Percentiles rank a stretch among this genome's conserved stretches.
Conservation (phyloP, 2,797 vertebrate genomes). For the Pipistrellus nathusii region DNA sequence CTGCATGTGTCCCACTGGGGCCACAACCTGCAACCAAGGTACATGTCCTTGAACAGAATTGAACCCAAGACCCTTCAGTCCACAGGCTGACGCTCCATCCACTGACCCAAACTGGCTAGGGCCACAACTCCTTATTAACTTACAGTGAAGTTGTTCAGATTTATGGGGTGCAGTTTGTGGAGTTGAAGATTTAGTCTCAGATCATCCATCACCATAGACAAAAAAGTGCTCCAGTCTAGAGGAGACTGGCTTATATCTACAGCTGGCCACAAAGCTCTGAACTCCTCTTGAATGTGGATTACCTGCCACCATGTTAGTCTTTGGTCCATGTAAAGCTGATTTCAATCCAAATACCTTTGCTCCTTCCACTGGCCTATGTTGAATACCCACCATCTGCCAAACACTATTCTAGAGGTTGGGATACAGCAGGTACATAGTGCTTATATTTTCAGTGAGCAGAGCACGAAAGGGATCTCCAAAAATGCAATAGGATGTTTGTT, state of each 20-base stretch:
- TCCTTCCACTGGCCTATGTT: not conserved
- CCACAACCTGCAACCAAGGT: too few species aligned
- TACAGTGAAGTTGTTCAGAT: not conserved
- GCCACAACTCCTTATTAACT: not conserved
- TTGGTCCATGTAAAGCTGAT: not conserved
- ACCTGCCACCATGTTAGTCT: not conserved
- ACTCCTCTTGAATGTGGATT: not conserved
- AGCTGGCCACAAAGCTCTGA: not conserved
- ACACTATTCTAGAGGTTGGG: not conserved
- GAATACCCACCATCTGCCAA: not conserved
- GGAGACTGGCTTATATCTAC: not conserved
- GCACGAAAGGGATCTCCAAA: not conserved
- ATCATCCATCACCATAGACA: not conserved
- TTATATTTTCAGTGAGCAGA: not conserved
- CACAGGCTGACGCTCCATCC: too few species aligned
- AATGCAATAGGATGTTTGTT: not conserved
- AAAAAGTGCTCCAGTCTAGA: not conserved
- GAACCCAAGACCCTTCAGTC: too few species aligned
- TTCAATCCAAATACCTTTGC: not conserved
- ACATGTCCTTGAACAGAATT: too few species aligned
- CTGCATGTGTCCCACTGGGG: too few species aligned
- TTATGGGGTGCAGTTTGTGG: not conserved
- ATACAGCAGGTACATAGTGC: not conserved
- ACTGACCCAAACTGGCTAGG: too few species aligned
- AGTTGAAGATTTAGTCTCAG: not conserved